phyloP scores from a whole-genome alignment of 2,888 invertebrate genomes.

The Hirtodrosophila confusa region DNA sequence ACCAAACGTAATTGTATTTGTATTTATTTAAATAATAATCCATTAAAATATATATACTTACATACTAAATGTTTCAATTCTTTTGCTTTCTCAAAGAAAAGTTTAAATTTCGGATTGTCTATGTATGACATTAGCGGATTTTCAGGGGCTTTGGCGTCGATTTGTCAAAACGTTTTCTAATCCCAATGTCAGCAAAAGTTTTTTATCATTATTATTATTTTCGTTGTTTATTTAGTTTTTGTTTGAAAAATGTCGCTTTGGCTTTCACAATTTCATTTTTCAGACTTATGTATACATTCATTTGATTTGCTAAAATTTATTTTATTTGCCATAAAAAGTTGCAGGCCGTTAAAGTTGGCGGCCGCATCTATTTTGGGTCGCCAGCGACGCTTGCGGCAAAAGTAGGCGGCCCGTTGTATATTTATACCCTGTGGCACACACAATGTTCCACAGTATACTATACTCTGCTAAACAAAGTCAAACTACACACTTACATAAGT shows the following conservation, averaged over 20 bases:
- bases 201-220: neutral
- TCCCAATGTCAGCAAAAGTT: slow-evolving; percentile 43
- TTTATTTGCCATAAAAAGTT: slow-evolving; percentile 73
- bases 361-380: slow-evolving; percentile 65
- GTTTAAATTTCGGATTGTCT: neutral
- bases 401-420: slow-evolving; percentile 22
- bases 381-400: slow-evolving; percentile 39
- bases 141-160: slow-evolving; percentile 50
- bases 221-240: neutral
- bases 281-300: slow-evolving; percentile 7
- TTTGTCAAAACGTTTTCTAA: slow-evolving; percentile 77
- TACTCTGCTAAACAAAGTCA: neutral
- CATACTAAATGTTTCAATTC: slow-evolving; percentile 3
- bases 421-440: slow-evolving; percentile 32
- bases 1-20: slow-evolving; percentile 66
- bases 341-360: slow-evolving; percentile 71
- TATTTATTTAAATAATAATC: slow-evolving; percentile 78
- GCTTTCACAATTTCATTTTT: slow-evolving; percentile 12
- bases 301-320: slow-evolving; percentile 53
- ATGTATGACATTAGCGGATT: slow-evolving; percentile 4
- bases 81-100: slow-evolving; percentile 2
- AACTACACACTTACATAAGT: neutral
- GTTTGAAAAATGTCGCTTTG: slow-evolving; percentile 2
- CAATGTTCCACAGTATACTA: slow-evolving; percentile 6
- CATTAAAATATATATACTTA: slow-evolving; percentile 61